Evolutionary conservation across 1,140 invertebrate genomes (phyloP).

Genomic region (Phortica variegata): DNA sequence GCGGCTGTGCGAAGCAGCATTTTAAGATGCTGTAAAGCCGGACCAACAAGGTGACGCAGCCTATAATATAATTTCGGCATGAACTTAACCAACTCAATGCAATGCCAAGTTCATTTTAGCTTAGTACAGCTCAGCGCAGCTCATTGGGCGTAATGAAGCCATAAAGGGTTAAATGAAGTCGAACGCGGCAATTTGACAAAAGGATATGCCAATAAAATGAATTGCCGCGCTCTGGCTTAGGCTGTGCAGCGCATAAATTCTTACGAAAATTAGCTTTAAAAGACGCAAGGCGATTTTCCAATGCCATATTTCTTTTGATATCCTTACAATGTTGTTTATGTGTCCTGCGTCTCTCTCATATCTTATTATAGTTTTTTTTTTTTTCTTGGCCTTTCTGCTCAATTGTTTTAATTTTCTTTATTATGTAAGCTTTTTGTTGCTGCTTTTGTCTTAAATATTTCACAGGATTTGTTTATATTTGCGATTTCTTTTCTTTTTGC

Average conservation of each 20-base stretch:
- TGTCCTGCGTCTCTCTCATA: background rate
- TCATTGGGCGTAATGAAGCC: constrained; percentile 37
- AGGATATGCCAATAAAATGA: background rate
- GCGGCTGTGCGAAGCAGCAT: no score
- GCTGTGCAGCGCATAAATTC: constrained; percentile 42
- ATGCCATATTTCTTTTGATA: constrained; percentile 47
- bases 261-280: constrained; percentile 12
- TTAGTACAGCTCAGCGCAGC: no score
- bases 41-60: no score
- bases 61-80: no score
- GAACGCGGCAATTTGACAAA: constrained; percentile 32
- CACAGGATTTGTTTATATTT: constrained; percentile 38
- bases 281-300: constrained; percentile 13
- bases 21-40: no score
- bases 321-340: background rate
- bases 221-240: constrained; percentile 31
- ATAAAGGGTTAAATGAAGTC: constrained; percentile 48
- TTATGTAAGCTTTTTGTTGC: constrained; percentile 39
- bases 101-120: no score
- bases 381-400: no score
- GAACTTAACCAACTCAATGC: no score
- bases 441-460: constrained; percentile 42
- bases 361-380: background rate
- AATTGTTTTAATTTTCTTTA: constrained; percentile 48
- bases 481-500: constrained; percentile 6